A percentile compares a stretch with the other conserved stretches of the same genome.
Conservation (phyloP, 35 echinoderm and acorn worm species). For the Heliocidaris tuberculata region DNA sequence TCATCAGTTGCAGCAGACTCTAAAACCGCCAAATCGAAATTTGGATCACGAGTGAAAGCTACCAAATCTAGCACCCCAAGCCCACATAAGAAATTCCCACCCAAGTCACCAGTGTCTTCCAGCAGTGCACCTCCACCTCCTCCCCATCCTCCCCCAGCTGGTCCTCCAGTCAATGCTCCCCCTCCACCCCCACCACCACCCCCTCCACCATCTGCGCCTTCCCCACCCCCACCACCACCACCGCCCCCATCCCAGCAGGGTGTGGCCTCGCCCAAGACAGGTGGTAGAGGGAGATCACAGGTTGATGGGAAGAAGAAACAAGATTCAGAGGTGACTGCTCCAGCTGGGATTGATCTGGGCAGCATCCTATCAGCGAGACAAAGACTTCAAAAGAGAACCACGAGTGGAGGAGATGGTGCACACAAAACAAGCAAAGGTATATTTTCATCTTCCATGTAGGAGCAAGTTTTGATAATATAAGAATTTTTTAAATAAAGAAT, state of each 20-base stretch:
- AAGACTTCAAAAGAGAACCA: conserved; percentile 34
- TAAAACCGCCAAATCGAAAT: not conserved
- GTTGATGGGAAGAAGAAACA: conserved; percentile 16
- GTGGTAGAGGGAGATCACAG: conserved; percentile 18
- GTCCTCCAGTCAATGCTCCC: conserved; percentile 29
- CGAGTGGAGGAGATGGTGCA: not conserved
- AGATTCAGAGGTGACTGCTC: not conserved
- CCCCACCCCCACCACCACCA: conserved; percentile 33
- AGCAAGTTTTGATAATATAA: not conserved
- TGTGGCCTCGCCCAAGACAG: not conserved
- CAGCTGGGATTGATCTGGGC: conserved; percentile 12
- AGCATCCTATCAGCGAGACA: conserved; percentile 33
- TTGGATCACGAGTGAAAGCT: not conserved
- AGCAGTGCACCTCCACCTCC: not conserved
- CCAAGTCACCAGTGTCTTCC: conserved; percentile 20
- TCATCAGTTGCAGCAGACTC: not conserved
- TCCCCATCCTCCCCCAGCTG: conserved; percentile 45
- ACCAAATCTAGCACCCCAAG: not conserved
- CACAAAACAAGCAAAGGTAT: conserved; percentile 42
- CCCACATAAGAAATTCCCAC: not conserved
- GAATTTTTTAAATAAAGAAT: too few relatives aligned
- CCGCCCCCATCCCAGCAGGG: not conserved
- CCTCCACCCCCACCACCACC: conserved; percentile 52
- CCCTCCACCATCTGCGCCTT: not conserved
- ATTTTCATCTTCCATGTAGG: not conserved